A percentile compares a stretch with the other conserved stretches of the same genome.
Evolutionary conservation across 2,797 vertebrate genomes (phyloP).

Genomic region (Melopsittacus undulatus): DNA sequence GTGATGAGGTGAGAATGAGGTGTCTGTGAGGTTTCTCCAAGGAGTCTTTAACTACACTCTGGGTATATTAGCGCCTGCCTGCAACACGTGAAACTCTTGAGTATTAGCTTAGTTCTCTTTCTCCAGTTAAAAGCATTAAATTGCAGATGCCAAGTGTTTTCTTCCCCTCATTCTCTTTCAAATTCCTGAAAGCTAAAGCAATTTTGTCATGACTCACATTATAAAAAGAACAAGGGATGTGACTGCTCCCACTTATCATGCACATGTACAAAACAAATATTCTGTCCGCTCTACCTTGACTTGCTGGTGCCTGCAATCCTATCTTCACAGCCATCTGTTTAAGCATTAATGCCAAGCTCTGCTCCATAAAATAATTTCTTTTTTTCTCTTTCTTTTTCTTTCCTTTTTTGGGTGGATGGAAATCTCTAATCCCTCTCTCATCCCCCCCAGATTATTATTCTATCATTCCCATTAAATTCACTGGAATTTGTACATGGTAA

Average conservation of each 20-base stretch:
- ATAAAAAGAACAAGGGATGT: slow-evolving; percentile 78
- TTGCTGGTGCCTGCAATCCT: slow-evolving; percentile 57
- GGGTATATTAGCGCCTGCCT: slow-evolving; percentile 60
- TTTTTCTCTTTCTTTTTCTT: neutral
- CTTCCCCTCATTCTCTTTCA: slow-evolving; percentile 63
- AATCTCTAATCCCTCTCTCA: neutral
- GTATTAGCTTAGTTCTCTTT: slow-evolving; percentile 72
- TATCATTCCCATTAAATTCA: neutral
- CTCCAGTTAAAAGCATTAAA: slow-evolving; percentile 80
- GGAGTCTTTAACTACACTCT: slow-evolving; percentile 44
- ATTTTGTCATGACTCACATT: slow-evolving; percentile 80
- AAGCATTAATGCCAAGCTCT: slow-evolving; percentile 54
- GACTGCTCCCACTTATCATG: slow-evolving; percentile 73
- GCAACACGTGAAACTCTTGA: slow-evolving; percentile 62
- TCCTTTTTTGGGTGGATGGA: neutral
- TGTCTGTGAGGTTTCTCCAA: slow-evolving; percentile 46
- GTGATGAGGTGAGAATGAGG: slow-evolving; percentile 14
- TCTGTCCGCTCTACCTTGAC: slow-evolving; percentile 56
- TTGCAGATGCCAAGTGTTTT: slow-evolving; percentile 73
- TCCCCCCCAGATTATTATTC: neutral
- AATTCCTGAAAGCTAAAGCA: slow-evolving; percentile 77
- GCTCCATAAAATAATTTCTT: neutral
- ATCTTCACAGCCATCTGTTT: slow-evolving; percentile 57
- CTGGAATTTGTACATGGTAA: neutral
- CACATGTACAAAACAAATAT: slow-evolving; percentile 68